phyloP scores from a whole-genome alignment of 2,113 vertebrate species.

The rabbit (Oryctolagus cuniculus) region mOryCun1.1 NC_091444.1:14169501-14170000 shows the following conservation, averaged over 20 bases:
- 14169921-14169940: not conserved
- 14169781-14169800: not conserved
- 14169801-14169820: slow-evolving; percentile 48
- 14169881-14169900: not conserved
- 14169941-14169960: slow-evolving; percentile 2
- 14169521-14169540: not conserved
- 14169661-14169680: not conserved
- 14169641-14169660: not conserved
- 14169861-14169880: slow-evolving; percentile 32
- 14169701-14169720: not conserved
- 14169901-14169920: not conserved
- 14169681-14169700: not conserved
- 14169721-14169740: not conserved
- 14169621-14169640: not conserved
- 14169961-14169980: not conserved
- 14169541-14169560: not conserved
- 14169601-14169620: not conserved
- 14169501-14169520: not conserved
- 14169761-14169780: not conserved
- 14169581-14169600: not conserved
- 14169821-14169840: slow-evolving; percentile 11
- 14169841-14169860: slow-evolving; percentile 50
- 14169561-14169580: not conserved
- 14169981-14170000: slow-evolving; percentile 50
- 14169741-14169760: not conserved